Evolutionary conservation across 1,140 invertebrate genomes (phyloP).

Genomic region (Leptinotarsa defecta): DNA sequence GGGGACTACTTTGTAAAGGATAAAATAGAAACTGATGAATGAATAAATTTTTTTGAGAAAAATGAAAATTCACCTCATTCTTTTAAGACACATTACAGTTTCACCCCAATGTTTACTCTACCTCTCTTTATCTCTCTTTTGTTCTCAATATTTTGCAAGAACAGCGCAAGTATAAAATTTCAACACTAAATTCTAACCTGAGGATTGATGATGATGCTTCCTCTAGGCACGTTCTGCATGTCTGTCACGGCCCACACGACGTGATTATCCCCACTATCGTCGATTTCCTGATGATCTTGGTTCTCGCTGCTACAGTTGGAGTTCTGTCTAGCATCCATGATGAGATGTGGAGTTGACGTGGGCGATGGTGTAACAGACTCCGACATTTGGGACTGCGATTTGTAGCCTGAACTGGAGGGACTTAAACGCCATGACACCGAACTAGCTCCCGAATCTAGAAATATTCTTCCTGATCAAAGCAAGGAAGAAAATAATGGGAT

Average conservation of each 20-base stretch:
- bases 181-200: slow-evolving; percentile 59
- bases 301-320: slow-evolving; percentile 34
- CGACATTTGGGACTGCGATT: slow-evolving; percentile 73
- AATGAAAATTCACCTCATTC: too few relatives aligned
- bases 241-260: slow-evolving; percentile 86
- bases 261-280: slow-evolving; percentile 52
- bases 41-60: too few relatives aligned
- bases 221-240: slow-evolving; percentile 78
- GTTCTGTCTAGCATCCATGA: slow-evolving; percentile 42
- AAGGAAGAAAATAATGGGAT: neutral
- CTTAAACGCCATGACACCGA: slow-evolving; percentile 74
- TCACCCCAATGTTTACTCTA: neutral
- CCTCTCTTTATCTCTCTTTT: too few relatives aligned
- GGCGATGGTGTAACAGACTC: slow-evolving; percentile 77
- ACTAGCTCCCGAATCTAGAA: slow-evolving; percentile 69
- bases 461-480: slow-evolving; percentile 21
- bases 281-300: slow-evolving; percentile 27
- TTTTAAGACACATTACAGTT: neutral
- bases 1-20: too few relatives aligned
- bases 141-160: too few relatives aligned
- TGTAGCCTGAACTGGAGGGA: slow-evolving; percentile 82
- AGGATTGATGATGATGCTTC: slow-evolving; percentile 85
- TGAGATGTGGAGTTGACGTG: slow-evolving; percentile 59
- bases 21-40: too few relatives aligned
- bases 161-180: neutral